Percentiles rank a stretch among this genome's conserved stretches.
Conservation (phyloP, 2,113 vertebrate species). For the Odontesthes bonariensis region DNA sequence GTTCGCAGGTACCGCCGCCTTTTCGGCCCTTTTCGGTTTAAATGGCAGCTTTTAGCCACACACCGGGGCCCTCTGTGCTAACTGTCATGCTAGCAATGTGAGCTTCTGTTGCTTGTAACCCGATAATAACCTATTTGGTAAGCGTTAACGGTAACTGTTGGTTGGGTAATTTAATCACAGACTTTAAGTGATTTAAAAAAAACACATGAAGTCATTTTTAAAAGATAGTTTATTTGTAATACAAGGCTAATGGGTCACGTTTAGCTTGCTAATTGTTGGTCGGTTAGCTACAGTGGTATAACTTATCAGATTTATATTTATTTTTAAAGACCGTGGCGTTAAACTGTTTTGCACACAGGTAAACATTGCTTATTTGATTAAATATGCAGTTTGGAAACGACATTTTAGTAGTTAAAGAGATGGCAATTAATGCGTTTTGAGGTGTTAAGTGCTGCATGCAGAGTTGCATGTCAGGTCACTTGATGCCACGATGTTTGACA, state of each 20-base stretch:
- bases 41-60: background rate
- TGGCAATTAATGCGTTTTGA: background rate
- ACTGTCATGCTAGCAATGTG: conserved; percentile 63
- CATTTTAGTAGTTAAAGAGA: background rate
- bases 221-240: background rate
- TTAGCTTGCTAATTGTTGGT: conserved; percentile 40
- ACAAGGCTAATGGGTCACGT: background rate
- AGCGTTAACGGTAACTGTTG: background rate
- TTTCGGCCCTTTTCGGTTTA: background rate
- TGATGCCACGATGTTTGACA: conserved; percentile 24
- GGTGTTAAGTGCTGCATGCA: background rate
- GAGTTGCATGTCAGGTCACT: conserved; percentile 5
- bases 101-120: background rate
- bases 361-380: background rate
- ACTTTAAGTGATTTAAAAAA: background rate
- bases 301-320: background rate
- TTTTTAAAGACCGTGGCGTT: accelerated
- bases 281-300: conserved; percentile 12
- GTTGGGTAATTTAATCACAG: background rate
- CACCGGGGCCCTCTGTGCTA: conserved; percentile 54
- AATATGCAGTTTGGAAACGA: background rate
- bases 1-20: conserved; percentile 90
- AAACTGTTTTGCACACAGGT: background rate
- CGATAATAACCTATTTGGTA: background rate
- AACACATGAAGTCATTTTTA: background rate